These are phyloP conservation scores for Rhopalosiphum maidis DNA, from an alignment of 1,140 invertebrate genomes.

Conservation along the genomic window DNA sequence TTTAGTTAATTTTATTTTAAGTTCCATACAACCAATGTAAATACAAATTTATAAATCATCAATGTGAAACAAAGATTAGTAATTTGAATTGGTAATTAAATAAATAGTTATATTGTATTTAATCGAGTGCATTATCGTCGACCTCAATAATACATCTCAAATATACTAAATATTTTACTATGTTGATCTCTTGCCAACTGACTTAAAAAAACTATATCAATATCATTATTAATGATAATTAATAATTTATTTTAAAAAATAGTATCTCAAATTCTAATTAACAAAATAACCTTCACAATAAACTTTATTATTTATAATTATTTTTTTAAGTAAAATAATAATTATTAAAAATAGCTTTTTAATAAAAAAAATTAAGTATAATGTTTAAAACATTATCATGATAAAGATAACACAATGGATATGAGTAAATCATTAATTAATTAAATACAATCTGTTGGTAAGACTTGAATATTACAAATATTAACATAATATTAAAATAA, in stretches of 20 bases:
- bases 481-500: too few species aligned
- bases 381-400: too few species aligned
- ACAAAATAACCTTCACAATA: neutral
- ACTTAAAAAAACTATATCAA: too few species aligned
- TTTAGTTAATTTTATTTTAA: neutral
- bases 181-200: neutral
- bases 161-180: neutral
- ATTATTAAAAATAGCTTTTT: neutral
- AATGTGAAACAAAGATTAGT: neutral
- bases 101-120: neutral
- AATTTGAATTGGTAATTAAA: neutral
- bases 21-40: neutral
- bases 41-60: neutral
- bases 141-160: neutral
- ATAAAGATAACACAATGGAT: neutral
- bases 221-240: neutral
- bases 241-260: neutral
- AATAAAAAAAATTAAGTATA: too few species aligned
- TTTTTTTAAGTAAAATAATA: neutral
- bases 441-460: neutral
- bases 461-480: too few species aligned
- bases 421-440: neutral
- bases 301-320: too few species aligned
- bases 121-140: neutral
- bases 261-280: neutral